phyloP scores from a whole-genome alignment of 1,140 invertebrate species.

The Cephus cinctus region DNA sequence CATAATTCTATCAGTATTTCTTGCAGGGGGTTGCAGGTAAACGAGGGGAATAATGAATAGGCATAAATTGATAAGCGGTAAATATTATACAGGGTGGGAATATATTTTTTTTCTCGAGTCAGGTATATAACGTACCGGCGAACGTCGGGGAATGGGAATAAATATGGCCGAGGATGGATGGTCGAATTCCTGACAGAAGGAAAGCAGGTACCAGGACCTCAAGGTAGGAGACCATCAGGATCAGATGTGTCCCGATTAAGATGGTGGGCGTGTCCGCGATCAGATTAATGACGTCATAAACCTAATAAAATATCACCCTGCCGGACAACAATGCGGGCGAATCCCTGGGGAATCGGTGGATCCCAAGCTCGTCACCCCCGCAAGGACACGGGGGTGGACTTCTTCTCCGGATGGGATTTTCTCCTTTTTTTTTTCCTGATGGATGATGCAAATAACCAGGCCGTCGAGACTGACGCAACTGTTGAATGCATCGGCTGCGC shows the following conservation, averaged over 20 bases:
- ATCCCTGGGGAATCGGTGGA: slow-evolving; percentile 14
- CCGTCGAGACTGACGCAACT: slow-evolving; percentile 33
- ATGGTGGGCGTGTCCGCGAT: slow-evolving; percentile 41
- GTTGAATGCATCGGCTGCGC: slow-evolving; percentile 3
- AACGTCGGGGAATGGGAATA: not conserved
- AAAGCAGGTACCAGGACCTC: not conserved
- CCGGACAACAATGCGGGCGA: slow-evolving; percentile 41
- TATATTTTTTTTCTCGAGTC: too few species aligned
- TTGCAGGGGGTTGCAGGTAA: too few species aligned
- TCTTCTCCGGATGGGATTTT: slow-evolving; percentile 21
- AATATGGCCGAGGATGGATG: not conserved
- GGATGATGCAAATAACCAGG: slow-evolving; percentile 51
- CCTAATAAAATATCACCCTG: slow-evolving; percentile 49
- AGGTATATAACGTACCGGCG: too few species aligned
- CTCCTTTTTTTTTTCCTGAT: slow-evolving; percentile 34
- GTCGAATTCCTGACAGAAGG: not conserved
- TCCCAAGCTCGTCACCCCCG: too few species aligned
- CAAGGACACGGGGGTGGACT: not conserved
- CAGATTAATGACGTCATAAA: slow-evolving; percentile 53
- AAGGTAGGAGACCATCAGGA: slow-evolving; percentile 2
- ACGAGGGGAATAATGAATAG: too few species aligned
- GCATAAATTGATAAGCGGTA: too few species aligned
- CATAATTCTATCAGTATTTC: too few species aligned
- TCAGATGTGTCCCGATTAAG: slow-evolving; percentile 45
- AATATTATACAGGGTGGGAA: too few species aligned